Percentiles rank a stretch among this genome's conserved stretches.
These are phyloP conservation scores for Argyra leucocephala DNA, from an alignment of 2,888 invertebrate genomes.

Conservation along the genomic window DNA sequence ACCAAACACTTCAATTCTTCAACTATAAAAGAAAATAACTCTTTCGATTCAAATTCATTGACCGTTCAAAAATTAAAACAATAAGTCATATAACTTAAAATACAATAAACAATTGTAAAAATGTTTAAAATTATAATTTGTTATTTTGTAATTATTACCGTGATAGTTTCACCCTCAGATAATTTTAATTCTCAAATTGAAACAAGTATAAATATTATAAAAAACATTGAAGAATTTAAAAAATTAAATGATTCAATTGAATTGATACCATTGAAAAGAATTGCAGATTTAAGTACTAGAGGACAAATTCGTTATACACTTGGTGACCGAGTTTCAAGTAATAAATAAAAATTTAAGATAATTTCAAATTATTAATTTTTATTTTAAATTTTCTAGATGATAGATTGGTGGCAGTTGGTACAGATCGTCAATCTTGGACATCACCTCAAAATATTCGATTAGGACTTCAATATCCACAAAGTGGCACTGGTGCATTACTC, in stretches of 20 bases:
- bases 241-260: not conserved
- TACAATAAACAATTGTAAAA: no score
- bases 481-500: conserved; percentile 12
- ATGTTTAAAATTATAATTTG: no score
- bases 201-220: not conserved
- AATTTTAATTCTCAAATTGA: no score
- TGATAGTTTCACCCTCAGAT: no score
- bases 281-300: not conserved
- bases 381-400: conserved; percentile 4
- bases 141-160: no score
- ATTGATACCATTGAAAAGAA: not conserved
- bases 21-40: no score
- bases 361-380: no score
- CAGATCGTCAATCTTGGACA: conserved; percentile 11
- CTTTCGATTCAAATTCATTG: no score
- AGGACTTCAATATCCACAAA: conserved; percentile 15
- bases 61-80: no score
- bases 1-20: no score
- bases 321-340: not conserved
- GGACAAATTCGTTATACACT: not conserved
- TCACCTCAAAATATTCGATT: conserved; percentile 17
- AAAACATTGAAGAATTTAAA: conserved; percentile 1
- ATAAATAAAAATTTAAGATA: not conserved
- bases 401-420: conserved; percentile 13
- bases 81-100: no score